Base-by-base conservation (phyloP, 2,888 invertebrate species). In the Galerucella nymphaeae region DNA sequence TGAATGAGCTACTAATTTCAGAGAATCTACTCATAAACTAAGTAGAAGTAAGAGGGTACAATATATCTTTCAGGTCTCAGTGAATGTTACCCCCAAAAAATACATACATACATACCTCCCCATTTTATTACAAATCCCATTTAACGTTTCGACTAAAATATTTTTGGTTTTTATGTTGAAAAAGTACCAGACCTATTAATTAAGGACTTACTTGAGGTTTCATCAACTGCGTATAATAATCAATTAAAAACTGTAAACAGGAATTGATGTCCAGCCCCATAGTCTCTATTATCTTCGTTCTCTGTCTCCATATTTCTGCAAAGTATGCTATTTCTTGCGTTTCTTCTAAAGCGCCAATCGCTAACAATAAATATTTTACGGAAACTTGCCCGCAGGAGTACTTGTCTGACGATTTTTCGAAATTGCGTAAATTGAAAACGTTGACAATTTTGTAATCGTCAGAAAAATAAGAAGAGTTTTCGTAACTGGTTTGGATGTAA, bases 231-330 rank as follows among this genome's bases (percentile, higher is more conserved):
- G 94, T 91, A 78, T 96, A 96, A 45, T 98, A 91, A 85, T 98
- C 98, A 85, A 97, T 91, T 18, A 98, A 89, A 83, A 98, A 93
- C 84, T 96, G 96, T 67, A 98, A 87, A 87, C 98, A 98, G 73
- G 98, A 98, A 85, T 95, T 94, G 42, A 97, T 89, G 87, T 98
- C 98, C 50, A 98, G 89, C 13, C 92, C 93, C 75, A 90, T 91
- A 65, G 88, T 87, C 63, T 89, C 85, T 62, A 89, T 80, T 75
- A 88, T 87, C 73, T 87, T 87, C 64, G 80, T 83, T 45, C 87
- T 80, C 62, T 82, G 82, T 38, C 80, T 79, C 77, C 82, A 86
- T 18, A 83, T 74, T 69, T 81, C 74, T 10, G 78, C 77, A 9
- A 83, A 82, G 16, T 72, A 38, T 9, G 71, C 70, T 58, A 86